phyloP scores from a whole-genome alignment of 2,113 vertebrate species.

The Nannobrachium achirus region DNA sequence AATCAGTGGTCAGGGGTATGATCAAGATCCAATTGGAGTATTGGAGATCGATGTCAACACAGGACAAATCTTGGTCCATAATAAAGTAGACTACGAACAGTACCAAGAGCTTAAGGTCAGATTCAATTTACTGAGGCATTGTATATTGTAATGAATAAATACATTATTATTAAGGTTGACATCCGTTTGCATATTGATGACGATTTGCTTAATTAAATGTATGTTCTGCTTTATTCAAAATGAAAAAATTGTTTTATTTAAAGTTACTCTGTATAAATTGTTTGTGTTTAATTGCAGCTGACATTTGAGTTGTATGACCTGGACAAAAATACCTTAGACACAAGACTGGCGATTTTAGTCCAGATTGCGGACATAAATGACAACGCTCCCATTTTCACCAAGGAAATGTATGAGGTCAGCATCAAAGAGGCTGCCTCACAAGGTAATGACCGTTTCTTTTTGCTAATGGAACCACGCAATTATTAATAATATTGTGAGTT shows the following conservation, averaged over 20 bases:
- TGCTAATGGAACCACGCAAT: background rate
- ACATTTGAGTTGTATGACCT: constrained; percentile 31
- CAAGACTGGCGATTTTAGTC: constrained; percentile 56
- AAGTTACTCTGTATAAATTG: background rate
- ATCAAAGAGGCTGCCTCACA: constrained; percentile 49
- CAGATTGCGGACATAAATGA: constrained; percentile 60
- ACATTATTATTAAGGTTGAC: too few relatives aligned
- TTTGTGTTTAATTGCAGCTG: constrained; percentile 38
- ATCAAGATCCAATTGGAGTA: constrained; percentile 48
- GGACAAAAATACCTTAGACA: rapidly evolving
- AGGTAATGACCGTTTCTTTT: constrained; percentile 46
- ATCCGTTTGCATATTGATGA: too few relatives aligned
- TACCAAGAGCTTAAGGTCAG: constrained; percentile 26
- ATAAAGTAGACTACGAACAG: constrained; percentile 58
- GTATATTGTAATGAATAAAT: too few relatives aligned
- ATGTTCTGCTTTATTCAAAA: too few relatives aligned
- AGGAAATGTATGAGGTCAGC: background rate
- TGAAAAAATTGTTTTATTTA: too few relatives aligned
- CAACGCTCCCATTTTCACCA: constrained; percentile 55
- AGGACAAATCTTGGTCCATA: constrained; percentile 43
- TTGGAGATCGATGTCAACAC: constrained; percentile 33
- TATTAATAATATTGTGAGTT: background rate
- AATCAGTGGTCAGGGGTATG: constrained; percentile 55
- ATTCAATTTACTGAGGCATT: background rate
- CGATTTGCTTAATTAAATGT: too few relatives aligned